A percentile compares a stretch with the other conserved stretches of the same genome.
Conservation (phyloP, 2,113 vertebrate genomes). For the Mesitornis unicolor region DNA sequence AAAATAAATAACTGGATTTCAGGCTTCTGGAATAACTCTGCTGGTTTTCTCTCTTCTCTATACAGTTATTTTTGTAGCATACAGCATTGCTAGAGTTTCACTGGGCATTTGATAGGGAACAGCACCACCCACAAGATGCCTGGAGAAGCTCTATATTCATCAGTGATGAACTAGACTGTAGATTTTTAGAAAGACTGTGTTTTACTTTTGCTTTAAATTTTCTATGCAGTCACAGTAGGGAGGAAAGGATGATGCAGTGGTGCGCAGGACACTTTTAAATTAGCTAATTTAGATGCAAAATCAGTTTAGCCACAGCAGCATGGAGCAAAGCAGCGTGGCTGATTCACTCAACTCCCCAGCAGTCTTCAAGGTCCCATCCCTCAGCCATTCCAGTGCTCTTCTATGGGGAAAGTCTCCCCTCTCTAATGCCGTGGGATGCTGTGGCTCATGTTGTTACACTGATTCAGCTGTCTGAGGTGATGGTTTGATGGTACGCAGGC, state of each 20-base stretch:
- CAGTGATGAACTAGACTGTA: neutral
- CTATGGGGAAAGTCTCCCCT: neutral
- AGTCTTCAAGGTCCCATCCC: neutral
- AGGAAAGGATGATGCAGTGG: neutral
- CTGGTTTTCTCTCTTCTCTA: neutral
- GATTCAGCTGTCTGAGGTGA: neutral
- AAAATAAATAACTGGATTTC: too few species aligned
- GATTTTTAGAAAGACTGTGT: neutral
- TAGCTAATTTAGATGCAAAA: constrained; percentile 1
- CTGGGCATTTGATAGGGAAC: neutral
- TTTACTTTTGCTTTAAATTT: neutral
- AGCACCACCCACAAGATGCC: neutral
- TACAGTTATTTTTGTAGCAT: neutral
- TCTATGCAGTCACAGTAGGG: neutral
- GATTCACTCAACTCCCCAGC: neutral
- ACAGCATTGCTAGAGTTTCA: neutral
- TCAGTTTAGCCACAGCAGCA: neutral
- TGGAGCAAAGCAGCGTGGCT: neutral
- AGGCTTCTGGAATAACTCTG: neutral
- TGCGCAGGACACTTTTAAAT: neutral
- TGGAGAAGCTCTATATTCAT: neutral
- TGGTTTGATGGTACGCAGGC: neutral
- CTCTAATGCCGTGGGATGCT: neutral
- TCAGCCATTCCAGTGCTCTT: neutral
- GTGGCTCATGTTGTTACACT: neutral